Base-by-base conservation (phyloP, 2,113 vertebrate genomes). In the Forbesichthys papilliferus region DNA sequence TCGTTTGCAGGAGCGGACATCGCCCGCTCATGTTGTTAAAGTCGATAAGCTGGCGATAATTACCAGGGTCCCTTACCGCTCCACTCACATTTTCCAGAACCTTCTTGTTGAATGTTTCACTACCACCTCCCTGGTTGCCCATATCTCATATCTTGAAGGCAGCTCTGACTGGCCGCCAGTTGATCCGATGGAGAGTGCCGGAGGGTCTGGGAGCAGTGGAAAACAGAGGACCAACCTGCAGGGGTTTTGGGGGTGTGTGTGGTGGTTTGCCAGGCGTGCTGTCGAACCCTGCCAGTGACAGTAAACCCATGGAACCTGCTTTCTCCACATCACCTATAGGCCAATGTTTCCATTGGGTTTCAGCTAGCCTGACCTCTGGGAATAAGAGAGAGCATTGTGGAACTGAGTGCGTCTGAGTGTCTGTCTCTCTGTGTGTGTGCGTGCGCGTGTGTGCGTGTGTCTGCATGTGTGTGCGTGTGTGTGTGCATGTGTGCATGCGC, bases 1-100 rank as follows among this genome's bases (percentile, higher is more conserved):
- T 42, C 36, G 36, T 42, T 42, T 42, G 54, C 59, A 69, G 69
- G 79, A 81, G 79, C 74, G 87, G 80, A 84, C 63, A 42, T 42
- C 36, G 36, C 5, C 36, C 5, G 47, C 74, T 80, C 74, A 67
- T 73, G 56, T 81, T 67, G 55, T 84, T 83, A 84, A 88, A 82
- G 83, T 79, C 64, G 86, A 88, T 90, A 89, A 89, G 85, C 82
- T 87, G 83, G 86, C 88, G 36, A 6, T 70, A 85, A 82, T 82
- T 68, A 74, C 71, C 58, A 66, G 81, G 5, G 69, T 84, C 87
- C 75, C 86, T 13, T 74, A 83, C 81, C 86, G 68, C 82, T 55
- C 71, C 64, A 48, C 74, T 85, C 81, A 84, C 77, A 75, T 88
- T 90, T 90, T 89, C 89, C 82, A 78, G 80, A 83, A 72, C 56